phyloP scores from a whole-genome alignment of 2,888 invertebrate genomes.

The Patella pellucida region DNA sequence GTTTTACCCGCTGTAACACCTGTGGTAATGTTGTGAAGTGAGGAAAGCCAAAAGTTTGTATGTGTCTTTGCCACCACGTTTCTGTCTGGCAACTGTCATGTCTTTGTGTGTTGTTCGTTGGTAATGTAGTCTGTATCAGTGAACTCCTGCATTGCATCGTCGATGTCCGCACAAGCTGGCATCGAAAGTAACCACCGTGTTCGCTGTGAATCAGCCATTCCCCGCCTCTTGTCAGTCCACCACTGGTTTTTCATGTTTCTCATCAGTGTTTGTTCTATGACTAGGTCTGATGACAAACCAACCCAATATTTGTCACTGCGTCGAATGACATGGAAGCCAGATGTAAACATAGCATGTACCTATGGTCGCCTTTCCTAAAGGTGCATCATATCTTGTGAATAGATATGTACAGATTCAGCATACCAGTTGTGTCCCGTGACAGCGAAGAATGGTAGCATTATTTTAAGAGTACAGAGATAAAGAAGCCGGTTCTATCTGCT shows the following conservation, averaged over 20 bases:
- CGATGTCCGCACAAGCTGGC: slow-evolving; percentile 34
- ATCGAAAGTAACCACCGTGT: slow-evolving; percentile 35
- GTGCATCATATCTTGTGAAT: too few relatives aligned
- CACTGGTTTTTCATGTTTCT: slow-evolving; percentile 15
- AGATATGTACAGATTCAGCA: too few relatives aligned
- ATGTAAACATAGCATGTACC: too few relatives aligned
- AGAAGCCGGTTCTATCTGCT: too few relatives aligned
- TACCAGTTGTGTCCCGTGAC: too few relatives aligned
- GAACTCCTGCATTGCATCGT: slow-evolving; percentile 36
- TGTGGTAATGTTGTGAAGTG: slow-evolving; percentile 34
- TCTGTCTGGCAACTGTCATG: slow-evolving; percentile 18
- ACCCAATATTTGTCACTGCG: too few relatives aligned
- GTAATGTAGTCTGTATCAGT: slow-evolving; percentile 16
- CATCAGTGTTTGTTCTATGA: slow-evolving; percentile 19
- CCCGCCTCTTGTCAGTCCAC: slow-evolving; percentile 16
- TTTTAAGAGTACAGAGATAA: too few relatives aligned
- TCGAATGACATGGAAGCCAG: too few relatives aligned
- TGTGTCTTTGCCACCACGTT: slow-evolving; percentile 17
- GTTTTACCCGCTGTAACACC: slow-evolving; percentile 32
- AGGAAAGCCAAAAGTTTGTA: too few relatives aligned
- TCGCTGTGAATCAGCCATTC: slow-evolving; percentile 29
- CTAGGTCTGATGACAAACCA: background rate
- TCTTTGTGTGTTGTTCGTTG: slow-evolving; percentile 30
- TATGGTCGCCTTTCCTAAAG: too few relatives aligned
- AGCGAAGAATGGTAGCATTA: too few relatives aligned